phyloP scores from a whole-genome alignment of 2,113 vertebrate genomes.

The Thamnophis sirtalis region DNA sequence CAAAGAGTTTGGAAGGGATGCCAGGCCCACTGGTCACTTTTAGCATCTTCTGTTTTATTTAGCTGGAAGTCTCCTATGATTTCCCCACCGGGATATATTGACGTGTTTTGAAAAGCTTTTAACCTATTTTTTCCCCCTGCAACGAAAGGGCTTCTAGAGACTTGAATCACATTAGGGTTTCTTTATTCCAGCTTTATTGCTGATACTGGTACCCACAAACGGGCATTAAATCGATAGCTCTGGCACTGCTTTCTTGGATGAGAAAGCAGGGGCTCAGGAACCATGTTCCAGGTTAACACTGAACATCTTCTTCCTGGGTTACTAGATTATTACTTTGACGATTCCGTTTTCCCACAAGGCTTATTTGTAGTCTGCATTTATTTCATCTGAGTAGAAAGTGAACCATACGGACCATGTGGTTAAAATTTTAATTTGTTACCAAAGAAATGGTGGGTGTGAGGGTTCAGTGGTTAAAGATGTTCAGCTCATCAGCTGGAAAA shows the following conservation, averaged over 20 bases:
- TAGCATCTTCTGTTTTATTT: too few relatives aligned
- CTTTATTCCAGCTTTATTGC: neutral
- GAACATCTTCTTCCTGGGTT: neutral
- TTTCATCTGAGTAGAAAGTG: neutral
- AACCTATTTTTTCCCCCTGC: neutral
- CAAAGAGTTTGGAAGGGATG: neutral
- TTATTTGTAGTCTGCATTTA: neutral
- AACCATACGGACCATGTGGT: neutral
- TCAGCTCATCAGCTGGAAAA: too few relatives aligned
- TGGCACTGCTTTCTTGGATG: neutral
- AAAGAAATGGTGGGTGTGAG: neutral
- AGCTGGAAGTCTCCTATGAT: neutral
- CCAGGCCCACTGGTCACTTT: neutral
- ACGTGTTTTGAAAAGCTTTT: neutral
- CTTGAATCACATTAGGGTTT: neutral
- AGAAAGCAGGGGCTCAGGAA: neutral
- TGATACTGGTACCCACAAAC: neutral
- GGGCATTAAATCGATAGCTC: neutral
- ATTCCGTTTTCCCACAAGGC: neutral
- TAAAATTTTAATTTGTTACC: neutral
- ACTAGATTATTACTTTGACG: neutral
- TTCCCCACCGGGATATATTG: neutral
- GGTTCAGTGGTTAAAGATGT: too few relatives aligned
- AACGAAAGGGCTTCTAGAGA: neutral
- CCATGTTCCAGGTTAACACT: neutral